Evolutionary conservation across 2,113 vertebrate genomes (phyloP), one percentile per base, ranked within the genome.

Genomic region (Lota lota): DNA sequence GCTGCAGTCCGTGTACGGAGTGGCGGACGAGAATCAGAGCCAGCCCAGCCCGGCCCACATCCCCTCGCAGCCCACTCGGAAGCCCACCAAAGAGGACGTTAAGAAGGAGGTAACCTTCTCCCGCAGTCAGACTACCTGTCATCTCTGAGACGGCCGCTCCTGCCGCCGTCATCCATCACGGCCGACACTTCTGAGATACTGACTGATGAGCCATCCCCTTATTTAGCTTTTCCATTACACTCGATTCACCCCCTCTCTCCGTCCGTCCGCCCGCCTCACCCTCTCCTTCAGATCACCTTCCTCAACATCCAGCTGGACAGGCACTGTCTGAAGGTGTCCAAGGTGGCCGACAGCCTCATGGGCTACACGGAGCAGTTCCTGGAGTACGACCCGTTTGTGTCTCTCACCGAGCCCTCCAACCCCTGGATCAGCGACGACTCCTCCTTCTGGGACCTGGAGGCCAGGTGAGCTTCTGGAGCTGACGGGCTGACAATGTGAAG

Each of bases 251-350:
- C 62, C n/a, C 36, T 1, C 36, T 24, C 61, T 24, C 61, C 17
- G 6, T n/a, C 14, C 24, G 21, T 56, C 18, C 14, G 3, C 28
- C 18, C n/a, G 53, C 19, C 28, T 17, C 75, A 63, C 61, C 17
- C 64, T 61, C 64, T 70, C 66, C 73, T 21, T 73, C 92, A 98
- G 96, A 97, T 98, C 87, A 90, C 87, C 72, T 98, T 98, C 91
- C 88, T 98, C 88, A 96, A 95, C 63, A 79, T 90, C 74, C 96
- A 98, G 86, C 94, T 98, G 85, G 96, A 97, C 86, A 93, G 96
- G 83, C 96, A 98, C 86, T 96, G 96, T 89, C 93, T 98, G 94
- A 98, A 97, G 91, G 97, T 98, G 91, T 98, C 96, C 83, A 98
- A 98, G 93, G 95, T 98, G 85, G 96, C 96, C 54, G 96, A 98